Evolutionary conservation across 2,113 vertebrate genomes (phyloP).

Genomic region (Rhipidura dahli): DNA sequence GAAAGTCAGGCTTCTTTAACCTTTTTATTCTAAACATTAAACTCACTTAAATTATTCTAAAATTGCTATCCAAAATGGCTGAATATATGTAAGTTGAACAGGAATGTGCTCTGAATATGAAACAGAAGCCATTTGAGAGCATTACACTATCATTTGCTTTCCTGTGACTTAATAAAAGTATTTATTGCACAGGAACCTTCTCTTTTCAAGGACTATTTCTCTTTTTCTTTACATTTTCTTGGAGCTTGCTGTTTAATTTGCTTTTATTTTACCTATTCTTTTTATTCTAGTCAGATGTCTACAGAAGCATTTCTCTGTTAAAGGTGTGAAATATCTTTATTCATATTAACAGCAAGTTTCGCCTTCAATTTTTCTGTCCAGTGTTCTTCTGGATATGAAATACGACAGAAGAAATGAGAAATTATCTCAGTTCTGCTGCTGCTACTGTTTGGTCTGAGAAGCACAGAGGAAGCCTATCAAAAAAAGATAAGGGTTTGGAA

Average conservation of each 20-base stretch:
- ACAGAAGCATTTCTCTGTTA: neutral
- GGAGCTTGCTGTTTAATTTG: neutral
- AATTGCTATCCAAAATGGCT: neutral
- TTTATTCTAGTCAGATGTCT: neutral
- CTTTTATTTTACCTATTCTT: neutral
- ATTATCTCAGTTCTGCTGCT: neutral
- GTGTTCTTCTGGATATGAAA: neutral
- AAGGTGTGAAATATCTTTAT: neutral
- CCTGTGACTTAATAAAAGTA: too few relatives aligned
- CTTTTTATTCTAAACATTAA: neutral
- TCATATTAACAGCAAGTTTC: neutral
- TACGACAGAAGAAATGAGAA: neutral
- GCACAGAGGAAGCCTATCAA: neutral
- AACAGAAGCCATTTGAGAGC: neutral
- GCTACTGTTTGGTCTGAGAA: neutral
- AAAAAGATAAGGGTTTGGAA: neutral
- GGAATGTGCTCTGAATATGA: neutral
- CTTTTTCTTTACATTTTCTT: neutral
- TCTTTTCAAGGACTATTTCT: neutral
- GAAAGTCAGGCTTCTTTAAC: constrained; percentile 14
- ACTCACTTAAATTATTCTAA: neutral
- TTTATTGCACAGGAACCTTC: neutral
- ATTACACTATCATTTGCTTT: neutral
- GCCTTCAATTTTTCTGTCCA: neutral
- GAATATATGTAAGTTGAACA: neutral